Conservation (phyloP, 2,797 vertebrate genomes). For the Sebastes dallii region DNA sequence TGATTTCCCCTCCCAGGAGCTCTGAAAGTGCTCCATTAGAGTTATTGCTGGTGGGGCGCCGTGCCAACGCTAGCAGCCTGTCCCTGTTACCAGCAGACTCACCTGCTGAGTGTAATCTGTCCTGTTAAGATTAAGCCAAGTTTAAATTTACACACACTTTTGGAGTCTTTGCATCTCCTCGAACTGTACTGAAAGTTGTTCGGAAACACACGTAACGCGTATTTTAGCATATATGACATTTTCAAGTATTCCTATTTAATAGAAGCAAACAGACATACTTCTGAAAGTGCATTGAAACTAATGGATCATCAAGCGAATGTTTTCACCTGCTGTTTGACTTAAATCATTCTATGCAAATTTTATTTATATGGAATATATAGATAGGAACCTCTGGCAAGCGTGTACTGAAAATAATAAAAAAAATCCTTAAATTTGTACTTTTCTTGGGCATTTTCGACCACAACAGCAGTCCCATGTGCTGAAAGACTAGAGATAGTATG, state of each 20-base stretch:
- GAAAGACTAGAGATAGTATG: too few species aligned
- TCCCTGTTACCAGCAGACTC: conserved; percentile 66
- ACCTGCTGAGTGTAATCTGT: conserved; percentile 77
- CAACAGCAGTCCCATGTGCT: accelerated
- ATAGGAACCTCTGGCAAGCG: accelerated
- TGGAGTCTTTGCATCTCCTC: conserved; percentile 6
- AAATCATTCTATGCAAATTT: accelerated
- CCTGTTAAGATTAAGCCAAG: conserved; percentile 58
- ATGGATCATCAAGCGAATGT: background rate
- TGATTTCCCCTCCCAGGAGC: conserved; percentile 75
- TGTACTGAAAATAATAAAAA: too few species aligned
- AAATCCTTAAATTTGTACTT: too few species aligned
- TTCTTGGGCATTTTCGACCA: too few species aligned
- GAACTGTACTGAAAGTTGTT: background rate
- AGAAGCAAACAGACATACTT: too few species aligned
- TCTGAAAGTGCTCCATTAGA: conserved; percentile 78
- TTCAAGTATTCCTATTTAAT: background rate
- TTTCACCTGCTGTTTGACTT: background rate
- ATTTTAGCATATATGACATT: background rate
- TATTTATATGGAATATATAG: too few species aligned
- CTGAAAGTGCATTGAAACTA: background rate
- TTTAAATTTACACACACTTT: conserved; percentile 53
- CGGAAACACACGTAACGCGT: background rate
- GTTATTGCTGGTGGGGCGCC: conserved; percentile 63
- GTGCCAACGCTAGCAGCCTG: conserved; percentile 67